Evolutionary conservation across 2,888 invertebrate genomes (phyloP).

Genomic region (Heliothis peltigera): DNA sequence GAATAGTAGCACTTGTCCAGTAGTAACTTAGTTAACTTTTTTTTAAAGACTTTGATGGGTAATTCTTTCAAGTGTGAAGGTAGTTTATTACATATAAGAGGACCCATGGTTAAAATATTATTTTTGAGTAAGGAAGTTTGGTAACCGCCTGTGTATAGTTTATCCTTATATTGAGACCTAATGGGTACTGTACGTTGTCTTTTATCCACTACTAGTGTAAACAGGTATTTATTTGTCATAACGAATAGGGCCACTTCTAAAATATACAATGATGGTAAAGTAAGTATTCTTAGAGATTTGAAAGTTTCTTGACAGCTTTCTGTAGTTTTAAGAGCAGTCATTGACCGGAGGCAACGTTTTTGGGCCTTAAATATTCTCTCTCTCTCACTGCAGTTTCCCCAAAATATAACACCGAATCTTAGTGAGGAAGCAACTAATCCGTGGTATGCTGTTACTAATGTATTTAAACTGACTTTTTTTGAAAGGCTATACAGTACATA

Average conservation of each 20-base stretch:
- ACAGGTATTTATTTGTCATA: no score
- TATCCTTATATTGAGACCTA: no score
- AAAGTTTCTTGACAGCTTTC: background rate
- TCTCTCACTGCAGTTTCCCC: no score
- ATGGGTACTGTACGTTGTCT: no score
- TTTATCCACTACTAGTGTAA: no score
- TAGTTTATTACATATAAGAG: background rate
- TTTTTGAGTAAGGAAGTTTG: background rate
- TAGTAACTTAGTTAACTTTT: background rate
- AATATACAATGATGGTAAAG: no score
- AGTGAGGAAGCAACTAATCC: no score
- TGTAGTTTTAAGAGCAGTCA: slow-evolving; percentile 1
- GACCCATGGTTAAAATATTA: slow-evolving; percentile 3
- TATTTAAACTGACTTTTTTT: slow-evolving; percentile 5
- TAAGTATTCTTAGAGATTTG: slow-evolving; percentile 3
- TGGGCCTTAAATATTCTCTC: background rate
- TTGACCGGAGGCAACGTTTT: slow-evolving; percentile 2
- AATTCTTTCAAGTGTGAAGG: background rate
- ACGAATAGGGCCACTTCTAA: no score
- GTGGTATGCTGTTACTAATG: background rate
- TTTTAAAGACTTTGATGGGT: background rate
- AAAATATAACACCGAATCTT: no score
- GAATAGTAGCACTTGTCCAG: background rate
- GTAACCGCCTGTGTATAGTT: background rate
- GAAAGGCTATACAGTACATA: no score